phyloP scores from a whole-genome alignment of 2,888 invertebrate species.

The Ornithoptera alexandrae region DNA sequence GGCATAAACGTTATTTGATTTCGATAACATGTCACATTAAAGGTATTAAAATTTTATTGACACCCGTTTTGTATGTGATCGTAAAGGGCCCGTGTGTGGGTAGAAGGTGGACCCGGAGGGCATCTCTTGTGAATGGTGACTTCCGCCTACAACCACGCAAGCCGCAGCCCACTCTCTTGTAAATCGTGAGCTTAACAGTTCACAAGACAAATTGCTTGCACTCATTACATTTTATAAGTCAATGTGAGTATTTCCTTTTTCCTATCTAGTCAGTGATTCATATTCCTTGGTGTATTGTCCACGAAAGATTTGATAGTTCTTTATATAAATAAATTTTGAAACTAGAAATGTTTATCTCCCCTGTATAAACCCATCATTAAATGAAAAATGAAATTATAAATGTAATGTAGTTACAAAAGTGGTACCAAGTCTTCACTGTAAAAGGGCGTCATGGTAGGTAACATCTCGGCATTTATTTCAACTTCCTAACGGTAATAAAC shows the following conservation, averaged over 20 bases:
- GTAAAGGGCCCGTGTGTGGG: slow-evolving; percentile 56
- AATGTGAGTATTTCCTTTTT: slow-evolving; percentile 19
- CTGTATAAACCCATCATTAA: too few relatives aligned
- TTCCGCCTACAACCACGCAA: slow-evolving; percentile 60
- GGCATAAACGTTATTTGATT: slow-evolving; percentile 41
- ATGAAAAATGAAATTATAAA: too few relatives aligned
- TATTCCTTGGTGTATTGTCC: too few relatives aligned
- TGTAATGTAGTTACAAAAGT: background rate
- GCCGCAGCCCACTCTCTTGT: slow-evolving; percentile 58
- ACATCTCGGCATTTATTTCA: background rate
- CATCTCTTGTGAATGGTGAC: slow-evolving; percentile 64
- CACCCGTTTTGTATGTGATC: slow-evolving; percentile 55
- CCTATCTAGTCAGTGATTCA: background rate
- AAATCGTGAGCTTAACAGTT: slow-evolving; percentile 72
- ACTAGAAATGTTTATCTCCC: too few relatives aligned
- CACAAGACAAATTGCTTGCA: slow-evolving; percentile 63
- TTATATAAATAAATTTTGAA: too few relatives aligned
- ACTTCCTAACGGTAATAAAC: background rate
- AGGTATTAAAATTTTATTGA: slow-evolving; percentile 60
- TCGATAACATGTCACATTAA: slow-evolving; percentile 46
- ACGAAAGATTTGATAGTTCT: too few relatives aligned
- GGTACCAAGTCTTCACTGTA: background rate
- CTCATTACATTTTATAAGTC: slow-evolving; percentile 43
- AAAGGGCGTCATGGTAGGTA: background rate
- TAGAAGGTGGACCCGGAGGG: slow-evolving; percentile 49